Evolutionary conservation across 2,888 invertebrate species (phyloP).

Genomic region (Noctuana brunneofusca): DNA sequence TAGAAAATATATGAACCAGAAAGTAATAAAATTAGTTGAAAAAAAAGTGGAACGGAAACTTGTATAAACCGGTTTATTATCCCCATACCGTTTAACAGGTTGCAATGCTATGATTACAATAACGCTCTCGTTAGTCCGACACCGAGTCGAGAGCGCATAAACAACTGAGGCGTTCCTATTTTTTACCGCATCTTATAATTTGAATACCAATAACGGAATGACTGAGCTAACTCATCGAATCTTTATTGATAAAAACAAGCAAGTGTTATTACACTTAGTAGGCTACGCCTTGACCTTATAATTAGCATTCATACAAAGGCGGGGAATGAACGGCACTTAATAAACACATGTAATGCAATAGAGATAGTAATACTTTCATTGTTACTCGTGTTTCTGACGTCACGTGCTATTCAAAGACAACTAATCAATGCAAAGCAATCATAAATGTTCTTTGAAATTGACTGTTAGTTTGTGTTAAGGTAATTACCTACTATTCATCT

Average conservation of each 20-base stretch:
- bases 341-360: conserved; percentile 29
- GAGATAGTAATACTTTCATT: conserved; percentile 25
- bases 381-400: conserved; percentile 22
- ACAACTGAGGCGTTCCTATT: conserved; percentile 31
- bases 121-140: conserved; percentile 33
- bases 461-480: conserved; percentile 16
- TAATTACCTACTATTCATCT: conserved; percentile 18
- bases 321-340: conserved; percentile 30
- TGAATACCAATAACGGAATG: conserved; percentile 69
- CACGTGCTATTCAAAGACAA: conserved; percentile 25
- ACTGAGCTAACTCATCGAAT: conserved; percentile 45
- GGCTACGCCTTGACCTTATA: conserved; percentile 58
- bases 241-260: conserved; percentile 60
- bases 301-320: conserved; percentile 32
- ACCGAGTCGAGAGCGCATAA: conserved; percentile 24
- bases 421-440: conserved; percentile 15
- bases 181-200: conserved; percentile 54
- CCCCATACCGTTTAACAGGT: conserved; percentile 30
- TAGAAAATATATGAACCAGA: neutral
- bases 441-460: neutral
- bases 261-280: conserved; percentile 47
- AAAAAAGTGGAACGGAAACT: conserved; percentile 26
- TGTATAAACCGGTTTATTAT: conserved; percentile 31
- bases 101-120: conserved; percentile 30
- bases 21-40: neutral